These are phyloP conservation scores for Dunckerocampus dactyliophorus DNA, from an alignment of 2,113 vertebrate species.

Conservation along the genomic window DNA sequence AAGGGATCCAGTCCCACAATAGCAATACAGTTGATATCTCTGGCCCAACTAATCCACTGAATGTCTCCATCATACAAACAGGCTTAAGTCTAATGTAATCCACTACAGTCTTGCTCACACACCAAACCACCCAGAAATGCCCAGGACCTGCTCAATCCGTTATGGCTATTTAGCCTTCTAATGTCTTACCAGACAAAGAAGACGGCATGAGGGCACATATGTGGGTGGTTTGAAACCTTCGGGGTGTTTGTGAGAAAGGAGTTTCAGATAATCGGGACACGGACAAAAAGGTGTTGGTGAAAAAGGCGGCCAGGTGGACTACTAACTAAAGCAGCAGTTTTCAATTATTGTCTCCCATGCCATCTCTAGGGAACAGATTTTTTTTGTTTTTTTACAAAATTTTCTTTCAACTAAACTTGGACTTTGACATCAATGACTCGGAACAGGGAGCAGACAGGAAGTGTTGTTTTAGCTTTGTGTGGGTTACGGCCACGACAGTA, in stretches of 20 bases:
- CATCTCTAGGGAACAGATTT: too few species aligned
- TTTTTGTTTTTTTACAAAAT: too few species aligned
- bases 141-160: conserved; percentile 21
- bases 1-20: conserved; percentile 35
- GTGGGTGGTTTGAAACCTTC: conserved; percentile 15
- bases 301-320: too few species aligned
- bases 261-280: conserved; percentile 34
- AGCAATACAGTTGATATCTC: conserved; percentile 37
- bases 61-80: conserved; percentile 4
- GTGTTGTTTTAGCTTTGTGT: too few species aligned
- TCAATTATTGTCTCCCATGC: too few species aligned
- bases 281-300: conserved; percentile 35
- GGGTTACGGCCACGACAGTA: too few species aligned
- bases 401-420: too few species aligned
- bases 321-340: conserved; percentile 12
- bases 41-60: conserved; percentile 37
- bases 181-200: background rate
- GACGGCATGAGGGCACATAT: conserved; percentile 8
- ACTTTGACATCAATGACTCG: too few species aligned
- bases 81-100: conserved; percentile 44
- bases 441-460: too few species aligned
- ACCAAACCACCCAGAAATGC: conserved; percentile 12
- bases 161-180: conserved; percentile 17
- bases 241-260: conserved; percentile 32
- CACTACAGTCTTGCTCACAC: conserved; percentile 25